These are phyloP conservation scores for Chelonus formosanus DNA, from an alignment of 2,888 invertebrate species.

Conservation along the genomic window DNA sequence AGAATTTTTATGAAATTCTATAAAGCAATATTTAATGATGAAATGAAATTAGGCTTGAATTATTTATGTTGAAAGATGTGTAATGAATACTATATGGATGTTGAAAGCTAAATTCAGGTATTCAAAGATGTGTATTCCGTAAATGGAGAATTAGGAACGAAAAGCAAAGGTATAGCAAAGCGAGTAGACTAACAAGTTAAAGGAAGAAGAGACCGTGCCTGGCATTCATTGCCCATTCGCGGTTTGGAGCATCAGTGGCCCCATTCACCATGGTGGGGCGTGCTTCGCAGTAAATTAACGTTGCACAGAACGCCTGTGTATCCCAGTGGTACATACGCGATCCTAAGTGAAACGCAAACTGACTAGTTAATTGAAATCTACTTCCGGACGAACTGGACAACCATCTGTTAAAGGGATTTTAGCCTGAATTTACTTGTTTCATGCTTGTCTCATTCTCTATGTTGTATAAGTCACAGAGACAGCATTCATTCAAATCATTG, in stretches of 20 bases:
- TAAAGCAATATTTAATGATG: too few relatives aligned
- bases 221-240: conserved; percentile 44
- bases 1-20: too few relatives aligned
- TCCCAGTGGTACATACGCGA: conserved; percentile 29
- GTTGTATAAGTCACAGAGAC: background rate
- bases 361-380: conserved; percentile 39
- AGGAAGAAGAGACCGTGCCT: conserved; percentile 30
- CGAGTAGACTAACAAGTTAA: conserved; percentile 3
- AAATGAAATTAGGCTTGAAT: too few relatives aligned
- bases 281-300: conserved; percentile 46
- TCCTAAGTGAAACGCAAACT: conserved; percentile 34
- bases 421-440: conserved; percentile 2
- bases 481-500: background rate
- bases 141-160: too few relatives aligned
- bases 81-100: too few relatives aligned
- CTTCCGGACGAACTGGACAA: conserved; percentile 10
- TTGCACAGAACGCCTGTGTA: conserved; percentile 36
- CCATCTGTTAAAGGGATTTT: conserved; percentile 14
- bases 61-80: too few relatives aligned
- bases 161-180: background rate
- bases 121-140: too few relatives aligned
- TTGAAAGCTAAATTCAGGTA: too few relatives aligned
- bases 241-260: conserved; percentile 40
- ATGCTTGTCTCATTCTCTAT: conserved; percentile 1
- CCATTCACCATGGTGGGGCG: conserved; percentile 37